These are phyloP conservation scores for Torymus auratus DNA, from an alignment of 2,888 invertebrate species.

Conservation along the genomic window DNA sequence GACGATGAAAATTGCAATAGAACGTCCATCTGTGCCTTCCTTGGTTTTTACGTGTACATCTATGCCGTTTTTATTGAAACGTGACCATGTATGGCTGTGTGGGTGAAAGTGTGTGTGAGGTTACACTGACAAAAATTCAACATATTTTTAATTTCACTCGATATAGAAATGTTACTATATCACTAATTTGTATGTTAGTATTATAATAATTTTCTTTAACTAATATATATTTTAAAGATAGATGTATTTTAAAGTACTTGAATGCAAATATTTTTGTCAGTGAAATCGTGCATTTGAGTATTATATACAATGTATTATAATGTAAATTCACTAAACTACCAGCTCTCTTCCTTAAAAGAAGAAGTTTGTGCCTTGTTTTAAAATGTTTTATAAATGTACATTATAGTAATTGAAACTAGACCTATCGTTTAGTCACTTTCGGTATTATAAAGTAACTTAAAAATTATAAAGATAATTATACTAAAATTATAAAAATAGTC, in stretches of 20 bases:
- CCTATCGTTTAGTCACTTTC: background rate
- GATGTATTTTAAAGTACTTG: conserved; percentile 14
- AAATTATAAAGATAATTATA: background rate
- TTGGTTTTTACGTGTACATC: conserved; percentile 3
- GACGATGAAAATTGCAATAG: background rate
- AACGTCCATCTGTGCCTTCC: conserved; percentile 49
- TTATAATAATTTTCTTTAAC: too few species aligned
- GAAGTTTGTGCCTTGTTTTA: conserved; percentile 47
- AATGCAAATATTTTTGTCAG: conserved; percentile 27
- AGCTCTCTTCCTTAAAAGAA: conserved; percentile 13
- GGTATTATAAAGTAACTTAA: background rate
- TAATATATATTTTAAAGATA: background rate
- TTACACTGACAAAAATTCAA: conserved; percentile 17
- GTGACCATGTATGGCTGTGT: background rate
- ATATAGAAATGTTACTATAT: too few species aligned
- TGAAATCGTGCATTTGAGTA: conserved; percentile 1
- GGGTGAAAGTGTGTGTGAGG: background rate
- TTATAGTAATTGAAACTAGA: conserved; percentile 8
- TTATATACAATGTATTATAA: conserved; percentile 24
- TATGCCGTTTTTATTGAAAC: conserved; percentile 16
- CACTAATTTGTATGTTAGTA: too few species aligned
- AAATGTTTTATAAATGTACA: conserved; percentile 36
- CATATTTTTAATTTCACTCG: too few species aligned
- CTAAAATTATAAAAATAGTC: background rate
- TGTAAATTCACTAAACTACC: conserved; percentile 20